A percentile compares a stretch with the other conserved stretches of the same genome.
Conservation (phyloP, 2,888 invertebrate species). For the Acrocera orbiculus region DNA sequence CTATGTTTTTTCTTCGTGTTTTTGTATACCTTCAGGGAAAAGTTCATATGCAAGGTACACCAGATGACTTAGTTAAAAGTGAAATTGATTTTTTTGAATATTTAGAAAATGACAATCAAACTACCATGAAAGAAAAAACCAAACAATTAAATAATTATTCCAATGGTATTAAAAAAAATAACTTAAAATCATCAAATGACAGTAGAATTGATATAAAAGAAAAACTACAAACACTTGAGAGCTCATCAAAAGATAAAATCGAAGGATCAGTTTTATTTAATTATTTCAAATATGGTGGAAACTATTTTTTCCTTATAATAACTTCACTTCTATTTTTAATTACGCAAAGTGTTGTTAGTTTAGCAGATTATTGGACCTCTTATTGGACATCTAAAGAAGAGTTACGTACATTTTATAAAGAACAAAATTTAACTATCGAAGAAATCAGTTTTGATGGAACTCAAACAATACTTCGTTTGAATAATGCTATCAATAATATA, state of each 20-base stretch:
- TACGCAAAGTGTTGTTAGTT: constrained; percentile 42
- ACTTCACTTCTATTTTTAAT: constrained; percentile 32
- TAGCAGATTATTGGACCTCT: constrained; percentile 52
- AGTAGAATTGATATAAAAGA: constrained; percentile 19
- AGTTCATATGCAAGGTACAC: constrained; percentile 33
- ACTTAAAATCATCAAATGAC: neutral
- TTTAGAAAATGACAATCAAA: constrained; percentile 23
- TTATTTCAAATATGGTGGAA: constrained; percentile 38
- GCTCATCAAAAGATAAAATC: constrained; percentile 30
- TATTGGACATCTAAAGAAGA: constrained; percentile 35
- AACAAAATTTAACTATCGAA: too few species aligned
- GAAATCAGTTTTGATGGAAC: too few species aligned
- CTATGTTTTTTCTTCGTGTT: constrained; percentile 9
- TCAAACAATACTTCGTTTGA: too few species aligned
- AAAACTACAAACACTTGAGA: constrained; percentile 22
- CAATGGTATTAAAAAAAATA: too few species aligned
- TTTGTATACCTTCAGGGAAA: constrained; percentile 25
- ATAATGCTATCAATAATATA: too few species aligned
- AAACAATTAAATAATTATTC: too few species aligned
- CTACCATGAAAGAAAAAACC: too few species aligned
- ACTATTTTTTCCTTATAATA: constrained; percentile 29
- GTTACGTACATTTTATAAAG: constrained; percentile 11
- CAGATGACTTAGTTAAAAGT: constrained; percentile 28
- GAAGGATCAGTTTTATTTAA: constrained; percentile 28
- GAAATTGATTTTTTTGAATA: constrained; percentile 33